A percentile compares a stretch with the other conserved stretches of the same genome.
Evolutionary conservation across 2,113 vertebrate species (phyloP).

Genomic region (Forbesichthys agassizii): DNA sequence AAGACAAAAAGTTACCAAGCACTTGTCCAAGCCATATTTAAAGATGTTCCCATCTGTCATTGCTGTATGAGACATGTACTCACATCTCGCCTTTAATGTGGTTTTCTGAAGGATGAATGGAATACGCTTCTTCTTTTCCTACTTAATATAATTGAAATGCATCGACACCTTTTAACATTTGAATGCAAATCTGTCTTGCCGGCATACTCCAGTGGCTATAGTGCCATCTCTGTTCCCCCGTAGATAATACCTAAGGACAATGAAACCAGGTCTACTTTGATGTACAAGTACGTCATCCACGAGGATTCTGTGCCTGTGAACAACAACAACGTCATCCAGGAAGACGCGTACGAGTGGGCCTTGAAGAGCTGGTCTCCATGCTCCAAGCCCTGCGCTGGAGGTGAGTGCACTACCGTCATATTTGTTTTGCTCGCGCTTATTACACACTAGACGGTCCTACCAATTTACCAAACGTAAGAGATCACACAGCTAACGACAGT

Average conservation of each 20-base stretch:
- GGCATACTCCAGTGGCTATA: no score
- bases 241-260: slow-evolving; percentile 95
- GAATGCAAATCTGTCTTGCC: background rate
- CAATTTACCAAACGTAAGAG: no score
- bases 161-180: background rate
- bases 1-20: no score
- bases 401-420: slow-evolving; percentile 64
- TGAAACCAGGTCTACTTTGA: slow-evolving; percentile 88
- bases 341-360: slow-evolving; percentile 94
- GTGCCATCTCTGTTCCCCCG: background rate
- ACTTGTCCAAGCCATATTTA: no score
- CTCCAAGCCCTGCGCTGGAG: slow-evolving; percentile 91
- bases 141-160: background rate
- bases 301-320: slow-evolving; percentile 93
- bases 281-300: slow-evolving; percentile 95
- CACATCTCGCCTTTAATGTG: no score
- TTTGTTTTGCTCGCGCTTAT: no score
- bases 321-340: slow-evolving; percentile 96
- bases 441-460: no score
- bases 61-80: no score
- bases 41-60: no score
- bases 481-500: no score
- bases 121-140: no score
- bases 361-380: slow-evolving; percentile 97
- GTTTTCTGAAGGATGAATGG: no score